Percentiles rank a stretch among this genome's conserved stretches.
These are phyloP conservation scores for Ramphastos sulfuratus DNA, from an alignment of 2,113 vertebrate species.

Conservation along the genomic window DNA sequence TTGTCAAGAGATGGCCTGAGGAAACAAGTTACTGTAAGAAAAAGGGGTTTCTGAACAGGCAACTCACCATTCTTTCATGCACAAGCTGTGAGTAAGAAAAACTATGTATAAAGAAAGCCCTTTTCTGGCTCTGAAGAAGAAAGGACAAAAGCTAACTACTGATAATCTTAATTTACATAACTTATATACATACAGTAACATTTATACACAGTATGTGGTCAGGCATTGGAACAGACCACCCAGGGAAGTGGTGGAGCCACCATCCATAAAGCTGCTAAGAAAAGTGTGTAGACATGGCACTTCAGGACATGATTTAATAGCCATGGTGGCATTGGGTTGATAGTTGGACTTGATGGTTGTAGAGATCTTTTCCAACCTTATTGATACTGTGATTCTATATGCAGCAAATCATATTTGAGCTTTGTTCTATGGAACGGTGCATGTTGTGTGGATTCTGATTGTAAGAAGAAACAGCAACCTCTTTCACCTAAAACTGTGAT, in stretches of 20 bases:
- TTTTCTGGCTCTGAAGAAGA: neutral
- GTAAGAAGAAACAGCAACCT: neutral
- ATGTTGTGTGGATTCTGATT: neutral
- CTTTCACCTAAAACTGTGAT: neutral
- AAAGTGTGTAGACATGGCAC: no score
- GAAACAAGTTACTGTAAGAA: neutral
- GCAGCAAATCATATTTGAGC: neutral
- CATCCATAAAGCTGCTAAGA: no score
- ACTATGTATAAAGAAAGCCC: neutral
- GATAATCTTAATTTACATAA: neutral
- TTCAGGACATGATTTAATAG: no score
- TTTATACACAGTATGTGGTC: neutral
- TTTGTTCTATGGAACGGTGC: neutral
- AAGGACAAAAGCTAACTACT: neutral
- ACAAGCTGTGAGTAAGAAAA: neutral
- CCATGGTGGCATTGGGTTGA: no score
- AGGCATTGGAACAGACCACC: no score
- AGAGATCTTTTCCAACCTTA: no score
- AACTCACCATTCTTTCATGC: neutral
- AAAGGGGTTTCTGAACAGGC: neutral
- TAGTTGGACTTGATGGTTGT: no score
- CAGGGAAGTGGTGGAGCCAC: no score
- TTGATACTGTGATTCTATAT: no score
- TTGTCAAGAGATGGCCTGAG: neutral
- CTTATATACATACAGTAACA: neutral